Evolutionary conservation across 2,888 invertebrate species (phyloP), one percentile per base, ranked within the genome.

Genomic region (Rotaria socialis): DNA sequence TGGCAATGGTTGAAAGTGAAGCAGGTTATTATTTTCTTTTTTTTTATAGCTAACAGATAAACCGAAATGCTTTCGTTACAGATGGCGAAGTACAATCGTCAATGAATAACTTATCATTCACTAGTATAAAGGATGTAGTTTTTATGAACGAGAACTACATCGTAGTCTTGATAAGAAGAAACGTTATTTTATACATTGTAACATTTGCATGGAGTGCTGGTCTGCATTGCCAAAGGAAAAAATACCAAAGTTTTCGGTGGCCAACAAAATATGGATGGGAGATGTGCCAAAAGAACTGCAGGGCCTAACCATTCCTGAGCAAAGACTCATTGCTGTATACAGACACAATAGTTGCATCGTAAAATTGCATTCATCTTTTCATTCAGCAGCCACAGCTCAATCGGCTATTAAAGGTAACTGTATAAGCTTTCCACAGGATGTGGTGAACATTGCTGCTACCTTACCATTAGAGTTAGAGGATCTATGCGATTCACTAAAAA

Each of bases 341-440:
- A 43, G 75, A 41, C 75, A 75, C 22, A 75, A 75, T 5, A 75
- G 75, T 43, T 75, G 75, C 43, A 43, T 75, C 24, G 43, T 75
- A 2, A 43, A 75, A 41, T 10, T 75, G 22, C 43, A 43, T 19
- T 43, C 75, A 0, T 43, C 75, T 22, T 75, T 75, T 24, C 75
- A 75, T 43, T 19, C 41, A 22, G 3, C 75, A 22, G 5, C 75
- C 8, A 75, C 75, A 43, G 75, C 75, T 6, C 75, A 75, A 43
- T 16, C 41, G 6, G 75, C 75, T 2, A 52, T 52, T 14, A 52
- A 52, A 52, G 50, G 50, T 11, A 52, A 52, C 11, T 52, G 50
- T 2, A 52, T 75, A 43, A 43, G 41, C 10, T 75, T 75, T 43
- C 75, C 75, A 8, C 75, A 75, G 5, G 24, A 75, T 43, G 19